Base-by-base conservation (phyloP, 1,140 invertebrate species). In the Drosophila kanapiae region DNA sequence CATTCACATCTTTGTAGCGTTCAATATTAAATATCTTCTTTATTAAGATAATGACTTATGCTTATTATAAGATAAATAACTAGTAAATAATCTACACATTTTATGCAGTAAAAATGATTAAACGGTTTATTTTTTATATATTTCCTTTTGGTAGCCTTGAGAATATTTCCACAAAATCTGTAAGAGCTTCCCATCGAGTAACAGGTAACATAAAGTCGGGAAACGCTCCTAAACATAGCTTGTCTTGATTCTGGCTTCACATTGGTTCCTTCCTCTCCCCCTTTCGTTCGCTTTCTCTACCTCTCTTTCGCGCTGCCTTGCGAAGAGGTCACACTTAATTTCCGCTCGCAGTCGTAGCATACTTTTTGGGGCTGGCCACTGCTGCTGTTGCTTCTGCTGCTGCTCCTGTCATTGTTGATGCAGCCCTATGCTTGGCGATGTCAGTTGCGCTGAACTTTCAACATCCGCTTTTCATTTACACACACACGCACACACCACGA, bases 321-420 rank as follows among this genome's bases (percentile, higher is more conserved):
- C 76, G 83, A 82, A 86, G 82, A 90, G 85, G 85, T 90, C 85
- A 85, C 85, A 90, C 85, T 90, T 90, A 90, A 90, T 90, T 90
- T 90, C 85, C 85, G 85, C 78, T 90, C 68, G 62, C 77, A 90
- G 68, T 72, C 80, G 72, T 90, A 69, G 84, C 85, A 88, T 88
- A 84, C 78, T 84, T 88, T 88, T 87, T 78, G 54, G 80, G 64
- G 68, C 67, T 51, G 53, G 35, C 35, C 33, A 27, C 45, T 74
- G 69, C 49, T 49, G 43, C 16, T 45, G 65, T 10, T 59, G 67
- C 57, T 60, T 45, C 57, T 45, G 67, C 63, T 61, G 56, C 43
- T 65, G 68, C 53, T 63, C 53, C 74, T 88, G 80, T 80, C 81
- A 84, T 81, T 88, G 80, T 80, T 90, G 84, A 81, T 88, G 85